These are phyloP conservation scores for Caprella mutica DNA, from an alignment of 2,888 invertebrate species.

Conservation along the genomic window DNA sequence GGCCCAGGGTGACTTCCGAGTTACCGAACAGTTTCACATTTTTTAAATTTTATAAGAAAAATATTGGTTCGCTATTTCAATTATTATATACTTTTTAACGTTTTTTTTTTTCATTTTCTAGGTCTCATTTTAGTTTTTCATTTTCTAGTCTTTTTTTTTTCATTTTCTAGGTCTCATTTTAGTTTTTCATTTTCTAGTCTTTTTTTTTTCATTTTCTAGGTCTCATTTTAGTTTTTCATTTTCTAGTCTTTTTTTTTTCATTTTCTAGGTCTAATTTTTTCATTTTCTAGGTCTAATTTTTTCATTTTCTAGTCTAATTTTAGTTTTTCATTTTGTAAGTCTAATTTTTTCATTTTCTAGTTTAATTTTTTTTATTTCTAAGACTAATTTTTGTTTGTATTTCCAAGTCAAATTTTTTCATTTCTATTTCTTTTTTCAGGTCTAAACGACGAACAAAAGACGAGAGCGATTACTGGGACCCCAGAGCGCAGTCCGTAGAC, in stretches of 20 bases:
- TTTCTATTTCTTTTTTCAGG: background rate
- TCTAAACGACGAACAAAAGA: conserved; percentile 10
- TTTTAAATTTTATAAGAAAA: too few relatives aligned
- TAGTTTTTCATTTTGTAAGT: background rate
- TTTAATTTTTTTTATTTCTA: background rate
- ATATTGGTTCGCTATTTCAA: too few relatives aligned
- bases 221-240: background rate
- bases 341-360: background rate
- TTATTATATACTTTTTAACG: too few relatives aligned
- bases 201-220: too few relatives aligned
- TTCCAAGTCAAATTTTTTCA: background rate
- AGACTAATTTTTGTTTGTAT: background rate
- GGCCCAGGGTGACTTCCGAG: too few relatives aligned
- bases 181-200: too few relatives aligned
- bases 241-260: background rate
- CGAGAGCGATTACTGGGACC: conserved; percentile 24
- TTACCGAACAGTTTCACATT: too few relatives aligned
- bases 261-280: background rate
- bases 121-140: too few relatives aligned
- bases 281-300: background rate
- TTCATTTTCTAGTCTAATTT: background rate
- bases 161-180: too few relatives aligned
- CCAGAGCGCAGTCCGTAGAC: background rate
- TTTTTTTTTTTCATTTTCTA: too few relatives aligned
- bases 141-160: too few relatives aligned